phyloP scores from a whole-genome alignment of 2,113 vertebrate genomes.

The Dicrurus megarhynchus region DNA sequence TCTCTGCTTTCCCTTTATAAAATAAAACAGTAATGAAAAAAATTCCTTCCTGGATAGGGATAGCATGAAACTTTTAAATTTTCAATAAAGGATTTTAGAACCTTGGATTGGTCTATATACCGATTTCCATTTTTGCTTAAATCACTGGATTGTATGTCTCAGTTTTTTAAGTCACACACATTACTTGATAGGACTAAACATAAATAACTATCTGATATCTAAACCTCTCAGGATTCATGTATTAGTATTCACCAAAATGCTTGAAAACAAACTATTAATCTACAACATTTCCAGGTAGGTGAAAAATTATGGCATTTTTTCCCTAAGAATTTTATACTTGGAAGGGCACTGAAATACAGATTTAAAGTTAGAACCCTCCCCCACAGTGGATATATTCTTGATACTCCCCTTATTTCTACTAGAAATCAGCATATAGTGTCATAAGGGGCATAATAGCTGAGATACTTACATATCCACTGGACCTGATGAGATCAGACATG shows the following conservation, averaged over 20 bases:
- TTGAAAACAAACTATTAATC: neutral
- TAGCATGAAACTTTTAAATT: neutral
- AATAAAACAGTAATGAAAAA: neutral
- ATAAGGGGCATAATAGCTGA: neutral
- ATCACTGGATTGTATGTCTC: neutral
- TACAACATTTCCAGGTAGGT: neutral
- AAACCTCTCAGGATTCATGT: neutral
- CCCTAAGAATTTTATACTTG: neutral
- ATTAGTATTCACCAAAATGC: neutral
- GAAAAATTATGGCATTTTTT: neutral
- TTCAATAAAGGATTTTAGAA: neutral
- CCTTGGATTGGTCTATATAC: neutral
- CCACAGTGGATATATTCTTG: neutral
- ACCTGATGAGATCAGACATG: constrained; percentile 53
- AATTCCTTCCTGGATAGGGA: neutral
- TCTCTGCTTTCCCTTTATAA: neutral
- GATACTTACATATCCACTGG: neutral
- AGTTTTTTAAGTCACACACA: neutral
- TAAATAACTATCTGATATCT: neutral
- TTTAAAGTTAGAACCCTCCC: neutral
- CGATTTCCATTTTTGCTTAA: neutral
- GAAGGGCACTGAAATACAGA: neutral
- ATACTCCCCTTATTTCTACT: neutral
- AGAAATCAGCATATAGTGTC: neutral
- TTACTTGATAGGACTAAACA: neutral